phyloP scores from a whole-genome alignment of 1,140 invertebrate genomes.

The Zelostemma sp. region DNA sequence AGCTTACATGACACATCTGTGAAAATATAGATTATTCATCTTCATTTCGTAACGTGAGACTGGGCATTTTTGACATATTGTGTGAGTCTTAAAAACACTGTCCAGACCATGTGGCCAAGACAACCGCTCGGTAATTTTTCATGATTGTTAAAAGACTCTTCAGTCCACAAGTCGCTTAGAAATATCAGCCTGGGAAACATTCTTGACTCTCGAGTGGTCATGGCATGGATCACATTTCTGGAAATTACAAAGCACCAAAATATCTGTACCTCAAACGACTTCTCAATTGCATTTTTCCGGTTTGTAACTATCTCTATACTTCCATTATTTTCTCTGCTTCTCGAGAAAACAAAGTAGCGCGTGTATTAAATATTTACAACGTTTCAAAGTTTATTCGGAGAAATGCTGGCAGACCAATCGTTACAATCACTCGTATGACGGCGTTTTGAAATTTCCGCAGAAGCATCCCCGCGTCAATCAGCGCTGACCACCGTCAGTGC shows the following conservation, averaged over 20 bases:
- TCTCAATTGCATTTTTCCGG: too few relatives aligned
- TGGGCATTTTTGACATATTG: constrained; percentile 28
- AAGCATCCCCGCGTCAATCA: constrained; percentile 27
- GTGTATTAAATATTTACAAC: not conserved
- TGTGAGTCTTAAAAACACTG: constrained; percentile 52
- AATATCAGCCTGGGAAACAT: constrained; percentile 55
- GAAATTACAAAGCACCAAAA: constrained; percentile 44
- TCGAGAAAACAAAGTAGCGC: too few relatives aligned
- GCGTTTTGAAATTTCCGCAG: constrained; percentile 7
- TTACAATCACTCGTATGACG: constrained; percentile 1
- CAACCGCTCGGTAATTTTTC: constrained; percentile 54
- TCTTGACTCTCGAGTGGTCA: constrained; percentile 38
- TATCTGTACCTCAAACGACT: too few relatives aligned
- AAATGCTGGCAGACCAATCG: not conserved
- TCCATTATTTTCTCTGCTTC: too few relatives aligned
- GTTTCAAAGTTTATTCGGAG: not conserved
- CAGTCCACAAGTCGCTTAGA: constrained; percentile 25
- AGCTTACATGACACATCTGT: constrained; percentile 10
- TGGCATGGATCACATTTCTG: constrained; percentile 16
- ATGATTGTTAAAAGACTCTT: constrained; percentile 60
- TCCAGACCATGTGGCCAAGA: constrained; percentile 53
- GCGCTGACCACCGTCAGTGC: constrained; percentile 25
- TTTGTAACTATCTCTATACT: too few relatives aligned
- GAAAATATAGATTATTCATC: constrained; percentile 22
- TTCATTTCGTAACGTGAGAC: constrained; percentile 31